phyloP scores from a whole-genome alignment of 2,888 invertebrate species.

The Synanthedon formicaeformis region DNA sequence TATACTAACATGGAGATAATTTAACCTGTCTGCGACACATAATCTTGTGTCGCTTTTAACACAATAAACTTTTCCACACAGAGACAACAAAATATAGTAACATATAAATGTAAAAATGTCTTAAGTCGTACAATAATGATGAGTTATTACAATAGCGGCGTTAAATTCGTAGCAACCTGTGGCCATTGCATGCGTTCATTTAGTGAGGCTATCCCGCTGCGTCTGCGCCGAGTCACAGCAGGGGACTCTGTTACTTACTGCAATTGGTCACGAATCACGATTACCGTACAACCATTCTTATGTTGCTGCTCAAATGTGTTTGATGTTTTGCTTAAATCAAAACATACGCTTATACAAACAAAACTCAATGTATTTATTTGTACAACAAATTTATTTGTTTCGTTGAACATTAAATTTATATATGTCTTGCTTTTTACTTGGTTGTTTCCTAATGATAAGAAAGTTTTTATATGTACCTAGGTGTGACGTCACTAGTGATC shows the following conservation, averaged over 20 bases:
- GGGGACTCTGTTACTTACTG: constrained; percentile 42
- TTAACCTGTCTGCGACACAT: too few relatives aligned
- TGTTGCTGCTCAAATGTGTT: constrained; percentile 8
- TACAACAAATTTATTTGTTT: too few relatives aligned
- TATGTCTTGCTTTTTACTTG: too few relatives aligned
- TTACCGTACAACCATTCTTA: constrained; percentile 46
- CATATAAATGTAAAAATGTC: background rate
- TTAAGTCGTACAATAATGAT: constrained; percentile 5
- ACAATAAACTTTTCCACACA: too few relatives aligned
- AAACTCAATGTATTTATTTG: background rate
- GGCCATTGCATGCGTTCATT: constrained; percentile 14
- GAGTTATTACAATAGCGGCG: background rate
- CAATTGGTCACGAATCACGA: constrained; percentile 61
- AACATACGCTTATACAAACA: background rate
- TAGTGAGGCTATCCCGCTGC: constrained; percentile 40
- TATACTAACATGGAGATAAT: too few relatives aligned
- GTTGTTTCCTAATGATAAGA: too few relatives aligned
- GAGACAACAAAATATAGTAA: background rate
- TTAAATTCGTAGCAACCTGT: constrained; percentile 5
- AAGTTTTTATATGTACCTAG: too few relatives aligned
- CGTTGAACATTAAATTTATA: too few relatives aligned
- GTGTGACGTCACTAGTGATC: too few relatives aligned
- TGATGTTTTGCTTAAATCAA: background rate
- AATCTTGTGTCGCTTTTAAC: too few relatives aligned
- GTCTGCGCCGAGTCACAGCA: constrained; percentile 38